Evolutionary conservation across 2,888 invertebrate genomes (phyloP).

Genomic region (Drosophila koepferae): DNA sequence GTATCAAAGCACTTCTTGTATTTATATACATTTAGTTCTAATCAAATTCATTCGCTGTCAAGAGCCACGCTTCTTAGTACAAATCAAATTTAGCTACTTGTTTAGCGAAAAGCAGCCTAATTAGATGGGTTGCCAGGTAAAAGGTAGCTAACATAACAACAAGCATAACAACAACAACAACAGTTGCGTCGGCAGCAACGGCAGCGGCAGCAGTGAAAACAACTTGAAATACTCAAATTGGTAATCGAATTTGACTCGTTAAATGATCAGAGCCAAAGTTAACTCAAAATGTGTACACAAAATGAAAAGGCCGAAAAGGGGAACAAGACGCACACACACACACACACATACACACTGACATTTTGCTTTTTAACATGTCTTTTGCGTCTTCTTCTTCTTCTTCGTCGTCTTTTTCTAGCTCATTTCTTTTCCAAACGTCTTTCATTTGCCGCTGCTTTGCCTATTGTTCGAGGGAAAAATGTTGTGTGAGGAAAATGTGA

Average conservation of each 20-base stretch:
- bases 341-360: not conserved
- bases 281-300: slow-evolving; percentile 23
- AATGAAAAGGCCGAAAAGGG: slow-evolving; percentile 42
- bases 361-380: slow-evolving; percentile 8
- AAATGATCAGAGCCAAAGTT: slow-evolving; percentile 16
- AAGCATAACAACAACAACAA: slow-evolving; percentile 11
- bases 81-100: slow-evolving; percentile 10
- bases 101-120: slow-evolving; percentile 45
- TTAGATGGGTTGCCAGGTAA: slow-evolving; percentile 49
- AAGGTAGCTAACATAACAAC: slow-evolving; percentile 26
- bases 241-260: slow-evolving; percentile 61
- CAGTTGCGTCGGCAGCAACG: slow-evolving; percentile 22
- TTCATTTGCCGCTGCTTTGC: slow-evolving; percentile 38
- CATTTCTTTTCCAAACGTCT: slow-evolving; percentile 23
- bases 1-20: not conserved
- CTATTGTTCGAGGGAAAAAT: slow-evolving; percentile 13
- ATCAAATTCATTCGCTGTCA: not conserved
- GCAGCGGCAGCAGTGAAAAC: slow-evolving; percentile 47
- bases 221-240: slow-evolving; percentile 76
- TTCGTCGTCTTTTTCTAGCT: slow-evolving; percentile 14
- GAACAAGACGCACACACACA: slow-evolving; percentile 40
- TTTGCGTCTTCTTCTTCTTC: slow-evolving; percentile 8
- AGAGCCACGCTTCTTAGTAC: not conserved
- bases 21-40: not conserved
- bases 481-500: slow-evolving; percentile 48